Evolutionary conservation across 2,113 vertebrate genomes (phyloP), one percentile per base, ranked within the genome.

Genomic region (Mirounga angustirostris): DNA sequence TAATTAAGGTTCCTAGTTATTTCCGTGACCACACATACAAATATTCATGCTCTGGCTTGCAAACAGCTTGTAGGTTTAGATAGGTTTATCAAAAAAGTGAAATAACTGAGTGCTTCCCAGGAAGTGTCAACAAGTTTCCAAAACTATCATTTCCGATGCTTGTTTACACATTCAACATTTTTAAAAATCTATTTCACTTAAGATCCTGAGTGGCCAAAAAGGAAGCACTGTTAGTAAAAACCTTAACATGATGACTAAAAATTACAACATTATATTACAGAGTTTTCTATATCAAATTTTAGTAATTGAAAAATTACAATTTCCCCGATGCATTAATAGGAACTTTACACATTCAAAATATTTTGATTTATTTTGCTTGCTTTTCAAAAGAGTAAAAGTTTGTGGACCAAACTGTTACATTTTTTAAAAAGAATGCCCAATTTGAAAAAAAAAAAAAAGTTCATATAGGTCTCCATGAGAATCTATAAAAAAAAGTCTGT

Each of bases 1-100:
- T 98, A 76, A 91, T 95, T 86, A 87, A 91, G 71, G 94, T 89
- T 96, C 90, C 96, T 94, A 65, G 82, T 96, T 95, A 81, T 86
- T 79, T 91, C 73, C 19, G 5, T n/a, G 78, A n/a, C 40, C 61
- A 12, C 1, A 5, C 9, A 14, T n/a, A 94, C 36, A 83, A 85
- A 87, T 59, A 36, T 16, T 56, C 56, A 52, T 7, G 24, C 22
- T 91, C 43, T 79, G 71, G n/a, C 43, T 33, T 94, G 54, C 19
- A 95, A 93, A 85, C 19, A 88, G 43, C 56, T 52, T 18, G n/a
- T 43, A 74, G 28, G 10, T 56, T 91, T 58, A 91, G 52, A 61
- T n/a, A 61, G 26, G 16, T 33, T 0, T 24, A 63, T 26, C 26
- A 46, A 26, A 73, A 79, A 82, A 81, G 63, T 16, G 9, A 92